phyloP scores from a whole-genome alignment of 2,113 vertebrate species.

The Sapayoa aenigma region DNA sequence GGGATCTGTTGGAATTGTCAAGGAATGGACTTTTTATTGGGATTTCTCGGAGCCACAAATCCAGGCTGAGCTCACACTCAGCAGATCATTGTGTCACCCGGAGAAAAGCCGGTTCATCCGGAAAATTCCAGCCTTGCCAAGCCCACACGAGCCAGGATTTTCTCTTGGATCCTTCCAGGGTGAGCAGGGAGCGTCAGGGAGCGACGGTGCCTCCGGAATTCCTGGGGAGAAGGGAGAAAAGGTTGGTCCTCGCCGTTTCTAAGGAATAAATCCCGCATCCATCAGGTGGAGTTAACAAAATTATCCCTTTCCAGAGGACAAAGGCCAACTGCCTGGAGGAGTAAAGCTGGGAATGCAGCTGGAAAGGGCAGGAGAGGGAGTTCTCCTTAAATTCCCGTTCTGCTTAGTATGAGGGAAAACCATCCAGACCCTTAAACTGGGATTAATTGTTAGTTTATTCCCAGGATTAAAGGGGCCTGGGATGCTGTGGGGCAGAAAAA shows the following conservation, averaged over 20 bases:
- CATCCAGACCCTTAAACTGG: background rate
- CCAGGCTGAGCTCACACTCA: background rate
- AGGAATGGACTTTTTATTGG: background rate
- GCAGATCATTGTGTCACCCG: background rate
- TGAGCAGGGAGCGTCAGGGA: slow-evolving; percentile 74
- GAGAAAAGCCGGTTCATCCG: background rate
- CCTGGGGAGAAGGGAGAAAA: slow-evolving; percentile 82
- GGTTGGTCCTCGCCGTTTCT: slow-evolving; percentile 61
- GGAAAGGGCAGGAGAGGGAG: background rate
- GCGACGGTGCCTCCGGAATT: slow-evolving; percentile 68
- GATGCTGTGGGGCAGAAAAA: background rate
- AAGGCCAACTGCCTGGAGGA: background rate
- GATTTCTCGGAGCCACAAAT: background rate
- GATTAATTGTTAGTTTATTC: background rate
- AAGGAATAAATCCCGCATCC: background rate
- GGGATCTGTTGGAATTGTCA: too few species aligned
- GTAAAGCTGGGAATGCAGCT: background rate
- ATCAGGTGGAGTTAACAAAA: background rate
- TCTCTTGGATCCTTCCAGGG: slow-evolving; percentile 69
- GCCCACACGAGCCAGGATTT: background rate
- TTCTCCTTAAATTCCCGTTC: background rate
- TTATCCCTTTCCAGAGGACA: background rate
- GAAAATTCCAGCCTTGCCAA: background rate
- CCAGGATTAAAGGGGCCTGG: background rate
- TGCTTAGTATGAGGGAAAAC: background rate